phyloP scores from a whole-genome alignment of 2,888 invertebrate species.

The Adelphocoris suturalis region DNA sequence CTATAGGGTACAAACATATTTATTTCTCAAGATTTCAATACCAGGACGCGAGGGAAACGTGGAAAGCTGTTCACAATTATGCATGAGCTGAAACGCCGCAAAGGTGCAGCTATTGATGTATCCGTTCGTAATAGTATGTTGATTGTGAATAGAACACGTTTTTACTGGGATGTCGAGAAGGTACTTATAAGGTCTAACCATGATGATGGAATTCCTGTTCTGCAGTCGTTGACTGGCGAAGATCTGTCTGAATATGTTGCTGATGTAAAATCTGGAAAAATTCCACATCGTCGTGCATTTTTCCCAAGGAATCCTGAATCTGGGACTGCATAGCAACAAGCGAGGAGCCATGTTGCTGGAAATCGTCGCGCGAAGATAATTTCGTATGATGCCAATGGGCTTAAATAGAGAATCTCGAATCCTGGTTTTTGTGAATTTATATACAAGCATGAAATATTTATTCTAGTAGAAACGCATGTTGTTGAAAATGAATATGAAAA shows the following conservation, averaged over 20 bases:
- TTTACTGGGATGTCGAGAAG: background rate
- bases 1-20: background rate
- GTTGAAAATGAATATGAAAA: background rate
- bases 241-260: background rate
- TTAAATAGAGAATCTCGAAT: background rate
- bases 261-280: background rate
- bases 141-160: background rate
- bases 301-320: too few relatives aligned
- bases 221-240: background rate
- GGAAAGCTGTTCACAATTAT: background rate
- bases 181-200: background rate
- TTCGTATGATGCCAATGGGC: background rate
- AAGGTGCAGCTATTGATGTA: background rate
- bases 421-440: background rate
- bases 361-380: background rate
- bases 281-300: too few relatives aligned
- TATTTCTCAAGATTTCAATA: background rate
- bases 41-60: background rate
- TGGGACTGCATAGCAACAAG: background rate
- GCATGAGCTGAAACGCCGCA: background rate
- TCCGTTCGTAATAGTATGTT: background rate
- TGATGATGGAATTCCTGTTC: background rate
- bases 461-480: conserved; percentile 1
- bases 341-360: background rate
- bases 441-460: background rate